phyloP scores from a whole-genome alignment of 2,797 vertebrate species.

The Malacoctenus gilli region DNA sequence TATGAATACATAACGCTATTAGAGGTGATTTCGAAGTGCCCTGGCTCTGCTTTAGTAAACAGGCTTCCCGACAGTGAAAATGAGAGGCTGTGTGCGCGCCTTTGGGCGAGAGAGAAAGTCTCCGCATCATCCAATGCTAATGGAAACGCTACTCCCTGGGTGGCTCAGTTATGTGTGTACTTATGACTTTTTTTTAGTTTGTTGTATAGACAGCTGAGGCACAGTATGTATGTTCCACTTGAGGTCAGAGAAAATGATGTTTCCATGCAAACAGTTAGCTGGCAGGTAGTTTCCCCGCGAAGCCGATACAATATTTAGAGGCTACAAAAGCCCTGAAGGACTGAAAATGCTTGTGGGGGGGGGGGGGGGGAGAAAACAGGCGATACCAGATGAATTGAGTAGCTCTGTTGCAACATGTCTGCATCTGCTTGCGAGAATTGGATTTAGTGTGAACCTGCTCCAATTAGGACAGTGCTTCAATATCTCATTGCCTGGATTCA shows the following conservation, averaged over 20 bases:
- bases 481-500: too few relatives aligned
- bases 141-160: constrained; percentile 19
- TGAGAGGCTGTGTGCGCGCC: constrained; percentile 34
- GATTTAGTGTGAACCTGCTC: too few relatives aligned
- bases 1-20: constrained; percentile 28
- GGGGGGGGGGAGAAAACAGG: too few relatives aligned
- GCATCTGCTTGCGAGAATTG: too few relatives aligned
- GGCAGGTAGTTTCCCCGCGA: constrained; percentile 10
- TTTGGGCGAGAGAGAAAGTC: constrained; percentile 32
- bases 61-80: constrained; percentile 32
- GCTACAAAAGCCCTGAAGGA: constrained; percentile 8
- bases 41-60: constrained; percentile 41
- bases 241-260: constrained; percentile 15
- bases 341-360: background rate
- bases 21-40: constrained; percentile 42
- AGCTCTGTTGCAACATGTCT: too few relatives aligned
- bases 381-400: too few relatives aligned
- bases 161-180: constrained; percentile 57
- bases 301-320: constrained; percentile 38
- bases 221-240: constrained; percentile 28
- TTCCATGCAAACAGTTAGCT: background rate
- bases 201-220: constrained; percentile 29
- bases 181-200: constrained; percentile 52
- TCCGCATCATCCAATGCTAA: constrained; percentile 41
- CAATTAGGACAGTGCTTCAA: too few relatives aligned